A percentile compares a stretch with the other conserved stretches of the same genome.
These are phyloP conservation scores for Diabrotica virgifera DNA, from an alignment of 1,140 invertebrate genomes.

Conservation along the genomic window DNA sequence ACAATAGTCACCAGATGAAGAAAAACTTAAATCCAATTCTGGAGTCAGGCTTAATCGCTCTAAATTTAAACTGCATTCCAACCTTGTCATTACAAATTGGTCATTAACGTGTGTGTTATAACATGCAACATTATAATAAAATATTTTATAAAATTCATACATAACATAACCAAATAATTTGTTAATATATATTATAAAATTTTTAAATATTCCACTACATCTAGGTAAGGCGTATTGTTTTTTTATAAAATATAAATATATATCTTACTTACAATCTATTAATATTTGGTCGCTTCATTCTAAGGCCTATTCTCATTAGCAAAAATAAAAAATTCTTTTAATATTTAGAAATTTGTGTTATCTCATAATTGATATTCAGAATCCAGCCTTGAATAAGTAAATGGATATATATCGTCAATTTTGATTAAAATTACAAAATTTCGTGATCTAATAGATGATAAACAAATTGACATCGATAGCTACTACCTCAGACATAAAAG, in stretches of 20 bases:
- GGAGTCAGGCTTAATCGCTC: neutral
- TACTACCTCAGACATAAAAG: too few species aligned
- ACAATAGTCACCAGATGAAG: too few species aligned
- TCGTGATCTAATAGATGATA: too few species aligned
- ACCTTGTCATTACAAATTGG: conserved; percentile 20
- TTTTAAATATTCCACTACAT: conserved; percentile 26
- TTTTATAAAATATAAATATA: conserved; percentile 27
- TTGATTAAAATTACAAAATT: too few species aligned
- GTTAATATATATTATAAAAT: conserved; percentile 21
- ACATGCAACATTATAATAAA: conserved; percentile 22
- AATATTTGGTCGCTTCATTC: conserved; percentile 33
- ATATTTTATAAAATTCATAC: conserved; percentile 29
- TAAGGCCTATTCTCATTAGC: conserved; percentile 20
- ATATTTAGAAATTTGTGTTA: neutral
- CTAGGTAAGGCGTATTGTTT: conserved; percentile 28
- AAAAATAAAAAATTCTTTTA: conserved; percentile 13
- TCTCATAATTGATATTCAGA: conserved; percentile 6
- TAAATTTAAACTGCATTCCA: conserved; percentile 17
- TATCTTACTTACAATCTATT: conserved; percentile 20
- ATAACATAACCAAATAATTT: conserved; percentile 23
- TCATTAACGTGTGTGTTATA: conserved; percentile 22
- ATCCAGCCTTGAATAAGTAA: conserved; percentile 2
- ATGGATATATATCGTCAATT: too few species aligned
- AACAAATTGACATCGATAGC: too few species aligned
- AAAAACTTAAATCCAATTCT: too few species aligned